These are phyloP conservation scores for Phenganax marumi DNA, from an alignment of 92 coral and sea anemone species.

Conservation along the genomic window DNA sequence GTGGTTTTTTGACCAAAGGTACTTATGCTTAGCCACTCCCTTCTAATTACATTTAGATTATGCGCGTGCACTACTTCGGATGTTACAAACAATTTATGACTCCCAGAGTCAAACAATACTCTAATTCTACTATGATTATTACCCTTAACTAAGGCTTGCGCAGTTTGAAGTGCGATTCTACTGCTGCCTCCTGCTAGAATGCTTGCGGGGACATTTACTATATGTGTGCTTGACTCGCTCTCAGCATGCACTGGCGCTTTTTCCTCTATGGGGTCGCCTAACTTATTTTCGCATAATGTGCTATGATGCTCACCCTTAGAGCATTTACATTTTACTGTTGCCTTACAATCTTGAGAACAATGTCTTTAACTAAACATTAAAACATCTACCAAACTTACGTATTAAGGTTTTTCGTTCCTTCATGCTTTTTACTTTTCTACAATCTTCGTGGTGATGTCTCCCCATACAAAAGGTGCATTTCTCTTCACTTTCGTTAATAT, in stretches of 20 bases:
- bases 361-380: constrained; percentile 3
- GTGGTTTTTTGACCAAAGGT: constrained; percentile 24
- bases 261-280: not conserved
- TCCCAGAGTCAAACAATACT: constrained; percentile 31
- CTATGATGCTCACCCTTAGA: not conserved
- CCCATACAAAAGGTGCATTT: not conserved
- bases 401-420: not conserved
- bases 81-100: constrained; percentile 51
- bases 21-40: no score
- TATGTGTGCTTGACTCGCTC: not conserved
- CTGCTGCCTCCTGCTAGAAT: not conserved
- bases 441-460: not conserved
- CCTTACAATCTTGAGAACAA: not conserved
- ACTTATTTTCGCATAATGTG: constrained; percentile 16
- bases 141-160: constrained; percentile 30
- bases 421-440: not conserved
- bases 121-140: constrained; percentile 9
- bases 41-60: no score
- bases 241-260: not conserved
- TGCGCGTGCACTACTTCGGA: no score
- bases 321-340: not conserved
- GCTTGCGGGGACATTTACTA: no score
- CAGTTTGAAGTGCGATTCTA: constrained; percentile 36
- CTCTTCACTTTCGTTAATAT: not conserved
- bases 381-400: constrained; percentile 13